Evolutionary conservation across 2,113 vertebrate species (phyloP), one percentile per base, ranked within the genome.

Genomic region (Gymnogyps californianus): DNA sequence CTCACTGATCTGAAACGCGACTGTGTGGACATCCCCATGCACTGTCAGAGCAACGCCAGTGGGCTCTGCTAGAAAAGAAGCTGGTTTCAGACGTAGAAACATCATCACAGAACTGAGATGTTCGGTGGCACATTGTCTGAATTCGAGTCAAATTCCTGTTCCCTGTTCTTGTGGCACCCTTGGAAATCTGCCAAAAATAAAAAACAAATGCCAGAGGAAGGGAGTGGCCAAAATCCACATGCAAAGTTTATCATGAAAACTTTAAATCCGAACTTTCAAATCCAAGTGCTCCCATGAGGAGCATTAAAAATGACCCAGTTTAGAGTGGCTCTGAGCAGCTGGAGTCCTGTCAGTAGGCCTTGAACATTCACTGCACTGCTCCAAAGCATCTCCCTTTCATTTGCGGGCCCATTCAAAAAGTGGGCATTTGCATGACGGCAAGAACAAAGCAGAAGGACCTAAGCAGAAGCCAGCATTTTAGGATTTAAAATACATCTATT

Each of bases 391-490:
- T 64, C 47, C 14, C 16, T 61, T 58, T 42, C 47, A 38, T 52
- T 31, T 71, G 59, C 16, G 17, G 16, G 4, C 40, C 31, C 6
- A 10, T 46, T 72, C 40, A 31, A 67, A 64, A 66, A 51, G 29
- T 13, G 40, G 59, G 12, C 7, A 13, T 70, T 83, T 49, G 6
- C 64, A 66, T 0, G 0, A 90, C 11, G 13, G 29, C 26, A 80
- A 65, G 44, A 78, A 61, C 16, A 46, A 70, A 57, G 58, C 62
- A 76, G 42, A 51, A 67, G 12, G 12, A 81, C 40, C 49, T 55
- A 44, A 57, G 51, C 16, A 92, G 62, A 83, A 14, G 4, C 19
- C 36, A 69, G 12, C 14, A 29, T 21, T 59, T 84, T 21, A 44
- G 47, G 11, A 87, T 87, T 79, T 61, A 32, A 66, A 94, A 85